These are phyloP conservation scores for Ciona savignyi DNA, from an alignment of 23 tunicate species.

Conservation along the genomic window DNA sequence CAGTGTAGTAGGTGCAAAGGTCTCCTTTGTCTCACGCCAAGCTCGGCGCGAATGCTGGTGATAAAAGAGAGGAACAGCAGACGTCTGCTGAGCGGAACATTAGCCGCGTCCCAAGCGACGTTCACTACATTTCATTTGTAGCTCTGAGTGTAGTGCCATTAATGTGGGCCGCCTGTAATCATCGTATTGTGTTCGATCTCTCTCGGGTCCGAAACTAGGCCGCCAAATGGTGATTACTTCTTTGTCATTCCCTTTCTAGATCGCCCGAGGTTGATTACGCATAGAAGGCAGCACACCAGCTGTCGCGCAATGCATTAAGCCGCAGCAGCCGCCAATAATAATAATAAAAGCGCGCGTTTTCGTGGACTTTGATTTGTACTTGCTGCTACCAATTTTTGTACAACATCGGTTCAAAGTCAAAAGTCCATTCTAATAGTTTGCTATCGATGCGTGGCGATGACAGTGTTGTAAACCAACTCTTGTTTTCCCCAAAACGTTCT, in stretches of 20 bases:
- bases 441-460: no score
- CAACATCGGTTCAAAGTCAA: no score
- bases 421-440: no score
- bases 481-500: no score
- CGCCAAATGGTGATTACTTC: neutral
- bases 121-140: neutral
- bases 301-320: neutral
- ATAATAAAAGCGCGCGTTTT: no score
- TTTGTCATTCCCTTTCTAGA: neutral
- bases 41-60: neutral
- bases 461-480: no score
- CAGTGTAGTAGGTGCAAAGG: neutral
- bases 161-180: constrained; percentile 2
- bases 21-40: neutral
- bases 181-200: neutral
- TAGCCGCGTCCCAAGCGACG: constrained; percentile 3
- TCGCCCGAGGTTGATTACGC: neutral
- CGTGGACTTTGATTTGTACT: no score
- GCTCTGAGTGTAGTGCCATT: neutral
- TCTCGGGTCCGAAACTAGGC: neutral
- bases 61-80: neutral
- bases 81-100: constrained; percentile 1
- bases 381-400: no score
- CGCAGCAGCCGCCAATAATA: no score
- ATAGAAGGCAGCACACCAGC: neutral